Evolutionary conservation across 2,113 vertebrate genomes (phyloP), one percentile per base, ranked within the genome.

Genomic region (Oenanthe oenanthe): DNA sequence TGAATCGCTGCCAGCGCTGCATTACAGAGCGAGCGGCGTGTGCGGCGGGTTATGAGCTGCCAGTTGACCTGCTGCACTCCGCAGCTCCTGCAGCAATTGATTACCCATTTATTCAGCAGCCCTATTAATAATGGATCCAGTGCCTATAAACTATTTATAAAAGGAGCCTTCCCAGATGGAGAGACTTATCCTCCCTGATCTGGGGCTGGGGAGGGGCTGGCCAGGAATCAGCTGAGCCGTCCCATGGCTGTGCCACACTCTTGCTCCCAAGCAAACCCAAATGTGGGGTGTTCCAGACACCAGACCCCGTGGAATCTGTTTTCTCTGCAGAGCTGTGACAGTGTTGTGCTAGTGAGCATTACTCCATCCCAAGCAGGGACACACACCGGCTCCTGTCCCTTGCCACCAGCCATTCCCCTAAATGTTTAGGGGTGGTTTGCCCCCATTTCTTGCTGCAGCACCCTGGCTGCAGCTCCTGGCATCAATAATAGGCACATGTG

Each of bases 11-110:
- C 91, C 89, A 56, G 29, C 40, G 40, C 67, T 2, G 1, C 6
- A 0, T 9, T 32, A n/a, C 75, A 43, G 93, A 18, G 43, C 1
- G 26, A 75, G 88, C 67, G 3, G 88, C 9, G 0, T 4, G 42
- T 45, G 83, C 47, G 3, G 73, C 0, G 0, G 81, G 89, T 76
- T 88, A 65, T 31, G 81, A 94, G 93, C 92, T 24, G 2, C 28
- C 82, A 1, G 45, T 95, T 95, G 95, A 96, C 93, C 95, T 31
- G 72, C 93, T 94, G 95, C 92, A 74, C 96, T 93, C 93, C 45
- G 29, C 89, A 81, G 8, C 61, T 94, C 86, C 89, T 88, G 81
- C 92, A 82, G 74, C 94, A 78, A 96, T 91, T 83, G 88, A 93
- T 96, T 91, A 79, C 81, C 88, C 94, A 88, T 90, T 95, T 94